Base-by-base conservation (phyloP, 2,797 vertebrate genomes). In the Siniperca undulata region DNA sequence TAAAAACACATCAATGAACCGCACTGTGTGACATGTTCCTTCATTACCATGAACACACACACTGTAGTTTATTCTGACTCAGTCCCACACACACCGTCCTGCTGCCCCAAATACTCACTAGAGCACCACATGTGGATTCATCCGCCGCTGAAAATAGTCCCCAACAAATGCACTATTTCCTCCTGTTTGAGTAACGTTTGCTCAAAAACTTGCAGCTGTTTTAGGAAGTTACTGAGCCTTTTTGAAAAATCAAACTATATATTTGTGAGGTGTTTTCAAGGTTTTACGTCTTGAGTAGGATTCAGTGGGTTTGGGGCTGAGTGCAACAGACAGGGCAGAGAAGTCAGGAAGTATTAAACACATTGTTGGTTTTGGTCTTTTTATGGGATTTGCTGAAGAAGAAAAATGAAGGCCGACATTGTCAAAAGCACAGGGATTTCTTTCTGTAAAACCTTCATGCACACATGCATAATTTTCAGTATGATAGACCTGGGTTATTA, bases 391-490 rank as follows among this genome's bases (percentile, higher is more conserved):
- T 77, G 65, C 6, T 69, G 75, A 69, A 50, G n/a, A 58, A 62
- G 65, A 59, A 70, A 71, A 80, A 85, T 62, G 52, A 69, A 42
- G 56, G 59, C 56, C 3, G 38, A 6, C 78, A 61, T 70, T 17
- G 13, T 61, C 19, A 61, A 38, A 74, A 77, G 81, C 70, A 42
- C 13, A 88, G 67, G 55, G 59, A 44, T 80, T 59, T 36, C 36
- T 36, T 36, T 36, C 6, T 36, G 5, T 36, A 71, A 69, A 60
- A 30, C 56, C 3, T 16, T 24, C 84, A 82, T 80, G 78, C 82
- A 80, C 30, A 60, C 86, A 83, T 88, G 87, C 83, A 59, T 38
- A 22, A 58, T 64, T 56, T 61, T 72, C 50, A 81, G 74, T 30
- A 44, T 3, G 73, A 80, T 59, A 77, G 84, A 85, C 53, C 53